Evolutionary conservation across 1,140 invertebrate genomes (phyloP).

Genomic region (Drosophila pseudoananassae): DNA sequence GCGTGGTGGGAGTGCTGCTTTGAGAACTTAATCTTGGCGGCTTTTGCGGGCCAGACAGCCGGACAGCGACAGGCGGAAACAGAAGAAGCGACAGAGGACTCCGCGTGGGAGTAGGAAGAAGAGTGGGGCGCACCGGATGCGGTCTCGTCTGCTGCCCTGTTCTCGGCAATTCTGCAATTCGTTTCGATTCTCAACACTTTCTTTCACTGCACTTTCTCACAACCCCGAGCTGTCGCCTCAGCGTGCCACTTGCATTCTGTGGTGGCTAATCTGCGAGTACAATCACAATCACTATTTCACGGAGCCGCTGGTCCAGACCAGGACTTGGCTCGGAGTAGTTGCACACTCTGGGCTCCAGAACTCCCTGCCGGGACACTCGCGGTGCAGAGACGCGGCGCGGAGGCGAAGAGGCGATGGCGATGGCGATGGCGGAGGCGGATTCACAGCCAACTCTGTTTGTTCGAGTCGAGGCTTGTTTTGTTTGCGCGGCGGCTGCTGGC

Average conservation of each 20-base stretch:
- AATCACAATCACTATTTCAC: not conserved
- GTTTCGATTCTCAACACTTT: not conserved
- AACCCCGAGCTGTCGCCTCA: not conserved
- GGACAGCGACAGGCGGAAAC: constrained; percentile 42
- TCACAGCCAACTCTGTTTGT: not conserved
- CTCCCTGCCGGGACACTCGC: constrained; percentile 1
- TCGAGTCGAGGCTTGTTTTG: constrained; percentile 11
- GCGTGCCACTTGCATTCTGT: not conserved
- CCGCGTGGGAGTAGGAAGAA: constrained; percentile 13
- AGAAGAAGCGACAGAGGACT: constrained; percentile 14
- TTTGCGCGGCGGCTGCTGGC: constrained; percentile 10
- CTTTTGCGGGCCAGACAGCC: constrained; percentile 67
- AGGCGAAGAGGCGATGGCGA: not conserved
- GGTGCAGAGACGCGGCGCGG: not conserved
- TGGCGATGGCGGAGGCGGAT: not conserved
- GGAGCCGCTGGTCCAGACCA: not conserved
- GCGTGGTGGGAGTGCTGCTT: constrained; percentile 81
- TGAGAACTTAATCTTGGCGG: constrained; percentile 84
- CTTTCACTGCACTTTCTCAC: constrained; percentile 1
- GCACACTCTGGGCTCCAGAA: constrained; percentile 3
- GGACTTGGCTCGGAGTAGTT: not conserved
- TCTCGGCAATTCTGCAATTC: not conserved
- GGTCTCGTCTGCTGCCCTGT: not conserved
- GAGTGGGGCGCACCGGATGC: not conserved
- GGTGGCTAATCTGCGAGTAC: not conserved